Conservation (phyloP, 2,888 invertebrate species). For the Diadromus collaris region DNA sequence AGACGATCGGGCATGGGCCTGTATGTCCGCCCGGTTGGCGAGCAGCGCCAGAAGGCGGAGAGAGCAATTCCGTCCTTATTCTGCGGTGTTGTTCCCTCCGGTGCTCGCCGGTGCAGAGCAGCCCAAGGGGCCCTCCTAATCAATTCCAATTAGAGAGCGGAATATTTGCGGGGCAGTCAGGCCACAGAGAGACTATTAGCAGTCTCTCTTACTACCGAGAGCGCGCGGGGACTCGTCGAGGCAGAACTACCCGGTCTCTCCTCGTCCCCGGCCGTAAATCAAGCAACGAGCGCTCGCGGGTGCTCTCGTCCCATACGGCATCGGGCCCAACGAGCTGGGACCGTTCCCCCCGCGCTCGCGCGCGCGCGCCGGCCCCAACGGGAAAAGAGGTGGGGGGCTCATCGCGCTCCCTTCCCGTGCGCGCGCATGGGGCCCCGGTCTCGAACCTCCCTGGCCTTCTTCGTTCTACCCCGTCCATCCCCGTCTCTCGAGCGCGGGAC, state of each 20-base stretch:
- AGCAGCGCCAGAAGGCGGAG: slow-evolving; percentile 49
- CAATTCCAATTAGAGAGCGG: slow-evolving; percentile 80
- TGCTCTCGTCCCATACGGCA: slow-evolving; percentile 58
- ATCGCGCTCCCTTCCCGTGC: slow-evolving; percentile 41
- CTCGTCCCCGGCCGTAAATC: slow-evolving; percentile 77
- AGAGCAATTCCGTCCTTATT: slow-evolving; percentile 77
- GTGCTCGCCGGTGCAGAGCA: slow-evolving; percentile 50
- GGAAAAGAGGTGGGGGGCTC: slow-evolving; percentile 1
- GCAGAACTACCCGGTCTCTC: slow-evolving; percentile 29
- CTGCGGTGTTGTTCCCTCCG: slow-evolving; percentile 64
- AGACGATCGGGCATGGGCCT: background rate
- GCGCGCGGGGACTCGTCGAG: slow-evolving; percentile 67
- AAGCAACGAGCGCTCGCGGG: slow-evolving; percentile 70
- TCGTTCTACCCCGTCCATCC: slow-evolving; percentile 41
- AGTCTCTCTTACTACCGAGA: slow-evolving; percentile 76
- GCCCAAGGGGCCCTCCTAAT: slow-evolving; percentile 74
- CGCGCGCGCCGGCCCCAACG: background rate
- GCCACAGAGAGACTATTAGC: slow-evolving; percentile 78
- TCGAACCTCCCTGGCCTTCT: slow-evolving; percentile 45
- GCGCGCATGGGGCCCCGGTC: slow-evolving; percentile 25
- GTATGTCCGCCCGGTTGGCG: slow-evolving; percentile 34
- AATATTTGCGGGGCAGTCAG: slow-evolving; percentile 77
- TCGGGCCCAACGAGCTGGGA: slow-evolving; percentile 44
- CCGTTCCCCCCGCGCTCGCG: too few relatives aligned
- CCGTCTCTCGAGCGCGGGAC: slow-evolving; percentile 19